A percentile compares a stretch with the other conserved stretches of the same genome.
These are phyloP conservation scores for Drosophila lacicola DNA, from an alignment of 2,888 invertebrate species.

Conservation along the genomic window DNA sequence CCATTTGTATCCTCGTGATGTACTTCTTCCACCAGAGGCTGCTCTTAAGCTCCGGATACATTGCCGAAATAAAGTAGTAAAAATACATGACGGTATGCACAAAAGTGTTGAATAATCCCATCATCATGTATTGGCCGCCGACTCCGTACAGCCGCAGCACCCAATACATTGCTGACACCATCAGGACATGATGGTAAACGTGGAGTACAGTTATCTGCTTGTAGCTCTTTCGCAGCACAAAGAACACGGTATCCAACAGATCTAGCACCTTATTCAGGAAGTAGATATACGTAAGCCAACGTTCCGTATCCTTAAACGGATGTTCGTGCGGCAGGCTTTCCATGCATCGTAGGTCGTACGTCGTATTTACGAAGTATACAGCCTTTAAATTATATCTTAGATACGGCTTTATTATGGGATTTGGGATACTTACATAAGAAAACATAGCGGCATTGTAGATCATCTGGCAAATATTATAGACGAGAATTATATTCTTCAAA, in stretches of 20 bases:
- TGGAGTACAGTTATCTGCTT: conserved; percentile 94
- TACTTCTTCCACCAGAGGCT: conserved; percentile 86
- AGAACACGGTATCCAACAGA: conserved; percentile 92
- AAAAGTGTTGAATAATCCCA: conserved; percentile 85
- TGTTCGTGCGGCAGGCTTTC: conserved; percentile 2
- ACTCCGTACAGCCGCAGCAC: conserved; percentile 90
- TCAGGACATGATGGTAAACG: conserved; percentile 93
- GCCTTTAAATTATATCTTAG: conserved; percentile 5
- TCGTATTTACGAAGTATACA: fast-evolving
- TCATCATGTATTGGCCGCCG: conserved; percentile 84
- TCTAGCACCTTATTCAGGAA: conserved; percentile 88
- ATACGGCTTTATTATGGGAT: neutral
- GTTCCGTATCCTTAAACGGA: conserved; percentile 18
- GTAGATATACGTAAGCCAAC: conserved; percentile 50
- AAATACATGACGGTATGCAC: conserved; percentile 86
- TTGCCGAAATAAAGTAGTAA: conserved; percentile 85
- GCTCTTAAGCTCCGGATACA: conserved; percentile 85
- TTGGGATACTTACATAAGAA: conserved; percentile 59
- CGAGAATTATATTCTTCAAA: conserved; percentile 89
- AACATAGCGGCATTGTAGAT: conserved; percentile 89
- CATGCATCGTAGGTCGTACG: conserved; percentile 37
- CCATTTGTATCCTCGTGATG: conserved; percentile 85
- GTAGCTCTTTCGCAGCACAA: conserved; percentile 94
- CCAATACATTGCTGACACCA: conserved; percentile 90
- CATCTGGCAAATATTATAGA: conserved; percentile 94